Conservation (phyloP, 2,888 invertebrate species). For the Onchidella celtica region DNA sequence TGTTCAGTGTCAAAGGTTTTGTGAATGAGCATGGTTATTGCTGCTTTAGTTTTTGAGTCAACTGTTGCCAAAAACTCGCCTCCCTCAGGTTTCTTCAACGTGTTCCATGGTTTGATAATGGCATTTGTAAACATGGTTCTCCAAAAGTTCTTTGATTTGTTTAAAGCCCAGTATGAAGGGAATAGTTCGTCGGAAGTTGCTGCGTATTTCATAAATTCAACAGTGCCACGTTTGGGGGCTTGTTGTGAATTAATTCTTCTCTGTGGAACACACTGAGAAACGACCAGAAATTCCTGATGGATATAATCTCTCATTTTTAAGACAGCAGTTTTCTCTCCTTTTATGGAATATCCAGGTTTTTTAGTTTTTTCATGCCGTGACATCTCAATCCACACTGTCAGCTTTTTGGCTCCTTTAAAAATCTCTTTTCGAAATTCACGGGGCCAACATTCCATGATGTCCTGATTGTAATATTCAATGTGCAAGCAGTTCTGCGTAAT, state of each 20-base stretch:
- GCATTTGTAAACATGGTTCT: too few species aligned
- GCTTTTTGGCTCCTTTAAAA: slow-evolving; percentile 25
- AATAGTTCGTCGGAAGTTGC: slow-evolving; percentile 40
- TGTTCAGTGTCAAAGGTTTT: slow-evolving; percentile 54
- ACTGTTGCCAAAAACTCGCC: slow-evolving; percentile 42
- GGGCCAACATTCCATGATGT: slow-evolving; percentile 8
- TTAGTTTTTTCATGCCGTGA: not conserved
- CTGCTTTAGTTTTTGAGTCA: slow-evolving; percentile 47
- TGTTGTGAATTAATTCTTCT: slow-evolving; percentile 8
- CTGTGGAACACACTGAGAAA: slow-evolving; percentile 17
- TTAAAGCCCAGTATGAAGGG: slow-evolving; percentile 56
- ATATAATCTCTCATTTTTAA: not conserved
- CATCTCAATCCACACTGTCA: slow-evolving; percentile 15
- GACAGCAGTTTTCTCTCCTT: slow-evolving; percentile 44
- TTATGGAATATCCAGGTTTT: slow-evolving; percentile 21
- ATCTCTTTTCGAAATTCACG: not conserved
- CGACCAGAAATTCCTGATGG: not conserved
- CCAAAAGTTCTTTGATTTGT: slow-evolving; percentile 4
- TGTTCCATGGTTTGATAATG: too few species aligned
- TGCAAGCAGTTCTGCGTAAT: not conserved
- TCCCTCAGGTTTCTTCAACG: not conserved
- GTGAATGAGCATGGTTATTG: slow-evolving; percentile 57
- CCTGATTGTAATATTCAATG: slow-evolving; percentile 27
- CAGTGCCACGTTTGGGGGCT: slow-evolving; percentile 45
- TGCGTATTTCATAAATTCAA: slow-evolving; percentile 53